phyloP scores from a whole-genome alignment of 2,888 invertebrate genomes.

The Lucinisca nassula region DNA sequence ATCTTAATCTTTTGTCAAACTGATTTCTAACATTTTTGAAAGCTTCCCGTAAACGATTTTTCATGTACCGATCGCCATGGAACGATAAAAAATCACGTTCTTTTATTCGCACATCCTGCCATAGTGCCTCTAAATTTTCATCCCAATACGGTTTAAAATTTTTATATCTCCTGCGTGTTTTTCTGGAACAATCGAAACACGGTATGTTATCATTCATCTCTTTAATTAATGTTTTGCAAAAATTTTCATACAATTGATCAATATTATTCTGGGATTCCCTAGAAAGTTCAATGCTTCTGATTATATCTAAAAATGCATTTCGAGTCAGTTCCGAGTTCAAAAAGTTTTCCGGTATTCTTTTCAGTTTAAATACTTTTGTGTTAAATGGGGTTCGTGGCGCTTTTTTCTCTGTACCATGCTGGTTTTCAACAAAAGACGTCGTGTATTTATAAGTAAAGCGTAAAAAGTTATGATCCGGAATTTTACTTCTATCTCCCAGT shows the following conservation, averaged over 20 bases:
- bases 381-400: neutral
- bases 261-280: conserved; percentile 19
- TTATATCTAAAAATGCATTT: conserved; percentile 10
- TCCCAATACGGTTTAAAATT: conserved; percentile 12
- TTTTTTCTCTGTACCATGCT: neutral
- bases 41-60: neutral
- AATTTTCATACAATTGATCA: conserved; percentile 10
- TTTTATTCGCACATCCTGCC: neutral
- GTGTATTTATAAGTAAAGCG: conserved; percentile 1
- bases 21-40: neutral
- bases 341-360: conserved; percentile 23
- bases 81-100: too few species aligned
- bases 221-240: conserved; percentile 1
- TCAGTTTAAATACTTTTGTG: conserved; percentile 10
- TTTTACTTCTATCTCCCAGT: neutral
- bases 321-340: conserved; percentile 5
- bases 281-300: conserved; percentile 10
- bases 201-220: conserved; percentile 14
- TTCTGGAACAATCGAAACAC: neutral
- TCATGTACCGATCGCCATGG: too few species aligned
- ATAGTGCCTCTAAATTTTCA: conserved; percentile 21
- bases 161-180: conserved; percentile 18
- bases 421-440: neutral
- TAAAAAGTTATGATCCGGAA: conserved; percentile 18
- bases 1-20: neutral